Evolutionary conservation across 1,140 invertebrate species (phyloP), one percentile per base, ranked within the genome.

Genomic region (Zaprionus taronus): DNA sequence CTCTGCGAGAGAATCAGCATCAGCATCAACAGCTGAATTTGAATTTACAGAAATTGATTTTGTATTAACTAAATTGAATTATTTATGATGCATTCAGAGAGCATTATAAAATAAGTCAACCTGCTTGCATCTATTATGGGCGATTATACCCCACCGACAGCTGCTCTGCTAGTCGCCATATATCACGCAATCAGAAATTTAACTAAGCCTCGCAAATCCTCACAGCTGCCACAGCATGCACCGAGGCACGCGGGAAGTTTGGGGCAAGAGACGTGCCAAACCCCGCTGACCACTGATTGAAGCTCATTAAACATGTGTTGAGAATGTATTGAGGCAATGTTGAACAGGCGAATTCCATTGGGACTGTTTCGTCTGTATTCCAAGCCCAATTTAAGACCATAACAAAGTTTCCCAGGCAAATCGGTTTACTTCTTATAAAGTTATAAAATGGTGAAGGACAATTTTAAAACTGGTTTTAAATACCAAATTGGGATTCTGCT

Each of bases 1-100:
- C 57, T 72, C 34, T 41, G 47, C 20, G 24, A 75, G 71, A 24
- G 63, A 60, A 31, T 26, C 60, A 64, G 28, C 53, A 15, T n/a
- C n/a, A 53, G 34, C n/a, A 24, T 5, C 14, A n/a, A 14, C 17
- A 34, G 31, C 62, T 31, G 28, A 31, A 81, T 80, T 89, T 75
- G 61, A 78, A 61, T 87, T 83, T 78, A 75, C 77, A 78, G 66
- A 82, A 83, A 89, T 87, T 79, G 83, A 87, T 89, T 87, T 75
- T 83, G 84, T 83, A 78, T 89, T 83, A 87, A 83, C 73, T 75
- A 89, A 87, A 89, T 87, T 87, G 68, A 87, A 89, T 87, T 84
- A 89, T 87, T 87, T 89, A 89, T 89, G 79, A 83, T 78, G 71
- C 77, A 76, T 69, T 75, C 71, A 65, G 24, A 57, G 31, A 57